A percentile compares a stretch with the other conserved stretches of the same genome.
Conservation (phyloP, 2,113 vertebrate genomes). For the Pomatostomus ruficeps region DNA sequence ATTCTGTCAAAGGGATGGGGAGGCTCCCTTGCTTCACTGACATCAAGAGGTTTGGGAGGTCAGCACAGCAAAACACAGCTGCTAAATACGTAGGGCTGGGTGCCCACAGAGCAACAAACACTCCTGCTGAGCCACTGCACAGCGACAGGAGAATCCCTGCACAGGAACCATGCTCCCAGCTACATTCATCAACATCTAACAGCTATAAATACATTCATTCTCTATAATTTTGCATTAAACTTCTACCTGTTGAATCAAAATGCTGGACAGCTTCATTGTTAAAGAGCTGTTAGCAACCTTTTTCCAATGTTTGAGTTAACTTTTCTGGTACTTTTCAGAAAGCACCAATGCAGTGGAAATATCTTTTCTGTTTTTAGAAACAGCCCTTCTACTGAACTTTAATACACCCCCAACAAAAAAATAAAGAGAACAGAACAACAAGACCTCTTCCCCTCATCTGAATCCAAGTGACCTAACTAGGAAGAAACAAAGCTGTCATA, state of each 20-base stretch:
- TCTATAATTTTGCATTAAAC: background rate
- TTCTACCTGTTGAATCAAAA: background rate
- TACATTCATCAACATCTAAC: background rate
- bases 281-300: background rate
- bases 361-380: background rate
- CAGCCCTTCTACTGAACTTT: background rate
- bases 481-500: background rate
- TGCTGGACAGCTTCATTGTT: background rate
- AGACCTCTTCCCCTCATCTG: background rate
- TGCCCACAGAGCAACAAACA: background rate
- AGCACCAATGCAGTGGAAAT: background rate
- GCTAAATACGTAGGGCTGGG: rapidly evolving
- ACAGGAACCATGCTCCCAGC: background rate
- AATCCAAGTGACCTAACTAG: background rate
- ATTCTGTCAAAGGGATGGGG: background rate
- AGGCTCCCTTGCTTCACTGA: background rate
- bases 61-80: background rate
- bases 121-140: background rate
- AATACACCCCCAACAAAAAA: background rate
- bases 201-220: background rate
- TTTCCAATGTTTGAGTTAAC: rapidly evolving
- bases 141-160: background rate
- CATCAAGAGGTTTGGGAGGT: background rate
- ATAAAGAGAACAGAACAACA: background rate
- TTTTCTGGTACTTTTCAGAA: background rate